phyloP scores from a whole-genome alignment of 1,140 invertebrate genomes.

The Paramacrobiotus metropolitanus region DNA sequence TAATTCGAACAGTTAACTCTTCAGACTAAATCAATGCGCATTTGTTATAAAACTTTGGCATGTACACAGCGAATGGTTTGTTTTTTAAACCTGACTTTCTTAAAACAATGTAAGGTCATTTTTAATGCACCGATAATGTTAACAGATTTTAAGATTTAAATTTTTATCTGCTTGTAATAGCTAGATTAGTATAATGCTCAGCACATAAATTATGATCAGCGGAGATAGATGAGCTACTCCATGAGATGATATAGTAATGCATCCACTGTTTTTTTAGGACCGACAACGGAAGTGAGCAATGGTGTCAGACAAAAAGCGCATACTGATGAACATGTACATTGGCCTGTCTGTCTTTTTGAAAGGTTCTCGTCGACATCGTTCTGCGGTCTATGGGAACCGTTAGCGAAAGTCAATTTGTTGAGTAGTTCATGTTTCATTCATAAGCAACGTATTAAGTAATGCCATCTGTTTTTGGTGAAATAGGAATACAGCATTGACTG shows the following conservation, averaged over 20 bases:
- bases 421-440: background rate
- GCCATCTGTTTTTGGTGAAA: constrained; percentile 13
- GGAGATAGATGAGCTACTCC: background rate
- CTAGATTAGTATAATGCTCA: background rate
- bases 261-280: background rate
- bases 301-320: too few relatives aligned
- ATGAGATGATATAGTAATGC: background rate
- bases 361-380: background rate
- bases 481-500: constrained; percentile 90
- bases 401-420: background rate
- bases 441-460: background rate
- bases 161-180: too few relatives aligned
- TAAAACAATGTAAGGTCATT: too few relatives aligned
- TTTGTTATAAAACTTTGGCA: too few relatives aligned
- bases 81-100: too few relatives aligned
- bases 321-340: too few relatives aligned
- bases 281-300: too few relatives aligned
- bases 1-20: too few relatives aligned
- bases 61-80: too few relatives aligned
- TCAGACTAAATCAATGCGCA: too few relatives aligned
- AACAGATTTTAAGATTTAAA: too few relatives aligned
- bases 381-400: background rate
- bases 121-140: too few relatives aligned
- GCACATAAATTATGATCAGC: background rate
- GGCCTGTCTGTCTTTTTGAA: background rate